phyloP scores from a whole-genome alignment of 1,140 invertebrate genomes.

The Kradibia gibbosae region DNA sequence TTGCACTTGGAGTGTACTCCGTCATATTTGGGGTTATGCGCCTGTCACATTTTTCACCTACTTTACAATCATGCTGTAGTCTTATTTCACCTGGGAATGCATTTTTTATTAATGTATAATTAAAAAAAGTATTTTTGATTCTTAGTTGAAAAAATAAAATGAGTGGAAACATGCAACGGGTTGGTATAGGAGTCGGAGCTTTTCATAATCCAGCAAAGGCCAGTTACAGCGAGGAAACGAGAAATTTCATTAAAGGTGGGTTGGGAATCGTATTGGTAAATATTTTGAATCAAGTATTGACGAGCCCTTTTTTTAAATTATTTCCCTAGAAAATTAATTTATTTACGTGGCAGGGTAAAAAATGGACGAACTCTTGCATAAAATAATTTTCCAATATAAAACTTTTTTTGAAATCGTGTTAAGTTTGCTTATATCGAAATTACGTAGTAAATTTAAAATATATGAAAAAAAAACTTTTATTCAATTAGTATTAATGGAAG shows the following conservation, averaged over 20 bases:
- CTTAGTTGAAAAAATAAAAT: conserved; percentile 46
- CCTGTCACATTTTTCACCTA: conserved; percentile 15
- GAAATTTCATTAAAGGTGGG: conserved; percentile 67
- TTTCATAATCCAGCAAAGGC: conserved; percentile 67
- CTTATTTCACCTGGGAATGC: too few relatives aligned
- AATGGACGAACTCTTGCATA: too few relatives aligned
- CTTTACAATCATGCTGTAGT: neutral
- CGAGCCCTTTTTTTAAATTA: too few relatives aligned
- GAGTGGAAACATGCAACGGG: conserved; percentile 62
- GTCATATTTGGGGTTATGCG: neutral
- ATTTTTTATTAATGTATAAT: conserved; percentile 1
- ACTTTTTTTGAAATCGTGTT: neutral
- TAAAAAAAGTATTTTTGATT: neutral
- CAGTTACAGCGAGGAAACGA: conserved; percentile 69
- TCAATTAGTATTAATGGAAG: conserved; percentile 69
- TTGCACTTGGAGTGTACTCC: neutral
- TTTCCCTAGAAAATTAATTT: too few relatives aligned
- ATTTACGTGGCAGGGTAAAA: too few relatives aligned
- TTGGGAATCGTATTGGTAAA: too few relatives aligned
- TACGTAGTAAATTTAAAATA: too few relatives aligned
- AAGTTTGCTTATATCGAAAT: neutral
- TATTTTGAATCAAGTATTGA: too few relatives aligned
- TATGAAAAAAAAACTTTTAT: neutral
- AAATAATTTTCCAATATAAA: too few relatives aligned
- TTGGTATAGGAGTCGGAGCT: conserved; percentile 63